Conservation (phyloP, 2,888 invertebrate genomes). For the Pantelozetes paolii region DNA sequence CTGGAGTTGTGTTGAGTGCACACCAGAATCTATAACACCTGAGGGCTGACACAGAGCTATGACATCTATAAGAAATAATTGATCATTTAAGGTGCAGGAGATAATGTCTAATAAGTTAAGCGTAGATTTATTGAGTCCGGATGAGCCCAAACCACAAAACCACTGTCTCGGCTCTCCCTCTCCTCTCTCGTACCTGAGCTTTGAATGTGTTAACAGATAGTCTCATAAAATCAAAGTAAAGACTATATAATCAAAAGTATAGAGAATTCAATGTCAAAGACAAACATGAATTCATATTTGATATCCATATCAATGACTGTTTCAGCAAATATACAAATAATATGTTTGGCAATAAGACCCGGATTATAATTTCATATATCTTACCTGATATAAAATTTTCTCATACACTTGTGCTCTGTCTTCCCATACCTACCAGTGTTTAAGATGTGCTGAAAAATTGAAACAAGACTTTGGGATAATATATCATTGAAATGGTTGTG, state of each 20-base stretch:
- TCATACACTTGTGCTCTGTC: not conserved
- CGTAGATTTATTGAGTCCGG: slow-evolving; percentile 10
- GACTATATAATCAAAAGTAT: not conserved
- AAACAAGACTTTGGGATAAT: not conserved
- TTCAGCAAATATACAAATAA: not conserved
- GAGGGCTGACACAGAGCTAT: not conserved
- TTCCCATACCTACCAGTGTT: not conserved
- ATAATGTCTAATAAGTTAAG: slow-evolving; percentile 8
- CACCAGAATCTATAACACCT: not conserved
- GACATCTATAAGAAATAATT: slow-evolving; percentile 16
- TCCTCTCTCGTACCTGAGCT: not conserved
- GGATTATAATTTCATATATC: no score
- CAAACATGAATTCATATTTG: not conserved
- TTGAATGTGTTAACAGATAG: not conserved
- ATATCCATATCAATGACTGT: not conserved
- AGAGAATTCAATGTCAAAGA: not conserved
- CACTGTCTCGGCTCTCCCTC: not conserved
- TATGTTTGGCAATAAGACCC: not conserved
- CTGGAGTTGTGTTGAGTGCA: not conserved
- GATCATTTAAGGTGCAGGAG: slow-evolving; percentile 14
- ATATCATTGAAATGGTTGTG: not conserved
- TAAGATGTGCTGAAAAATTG: slow-evolving; percentile 17
- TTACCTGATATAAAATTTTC: no score
- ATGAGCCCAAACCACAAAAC: not conserved
- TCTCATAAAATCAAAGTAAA: not conserved